Evolutionary conservation across 30 jellyfish, hydroid and myxozoan species (phyloP), one percentile per base, ranked within the genome.

Genomic region (Aurelia coerulea): DNA sequence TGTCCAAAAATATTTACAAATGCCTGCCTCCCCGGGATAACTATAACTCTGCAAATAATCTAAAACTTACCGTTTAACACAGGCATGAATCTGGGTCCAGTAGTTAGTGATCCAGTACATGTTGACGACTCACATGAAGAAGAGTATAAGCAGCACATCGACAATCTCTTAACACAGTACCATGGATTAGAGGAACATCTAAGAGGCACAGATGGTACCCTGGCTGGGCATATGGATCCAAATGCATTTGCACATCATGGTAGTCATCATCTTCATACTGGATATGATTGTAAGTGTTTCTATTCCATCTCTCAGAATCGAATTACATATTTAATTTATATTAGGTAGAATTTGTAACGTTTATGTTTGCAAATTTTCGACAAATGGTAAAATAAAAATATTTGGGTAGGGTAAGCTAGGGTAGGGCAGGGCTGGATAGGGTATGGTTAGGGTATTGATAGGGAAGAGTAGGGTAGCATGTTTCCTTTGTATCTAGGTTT

Each of bases 121-220:
- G 79, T 75, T 10, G 98, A 94, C 50, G 96, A 88, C 74, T 84
- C 97, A 16, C 91, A 85, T 31, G 97, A 90, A 63, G 98, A 94
- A 16, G 96, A 94, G 66, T 94, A 94, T 90, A 93, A 94, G 62
- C 96, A 94, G 31, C 98, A 94, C 80, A 94, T 86, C 64, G 97
- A 94, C 67, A 77, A 80, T 52, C 92, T 94, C 17, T 79, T 94
- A 90, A 54, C 70, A 35, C 89, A 89, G 54, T 94, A 94, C 82
- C 97, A 89, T 52, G 92, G 90, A 23, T 54, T 94, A 68, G 98
- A 92, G 77, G 98, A 86, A 51, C 96, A 76, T 78, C 86, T 92
- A 66, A 74, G 86, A 59, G 98, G 98, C 10, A 80, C 88, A 15
- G 97, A 62, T 46, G 98, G 98, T 0, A 86, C 87, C 16, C 65